Conservation (phyloP, 2,797 vertebrate species). For the Hydrolagus colliei region DNA sequence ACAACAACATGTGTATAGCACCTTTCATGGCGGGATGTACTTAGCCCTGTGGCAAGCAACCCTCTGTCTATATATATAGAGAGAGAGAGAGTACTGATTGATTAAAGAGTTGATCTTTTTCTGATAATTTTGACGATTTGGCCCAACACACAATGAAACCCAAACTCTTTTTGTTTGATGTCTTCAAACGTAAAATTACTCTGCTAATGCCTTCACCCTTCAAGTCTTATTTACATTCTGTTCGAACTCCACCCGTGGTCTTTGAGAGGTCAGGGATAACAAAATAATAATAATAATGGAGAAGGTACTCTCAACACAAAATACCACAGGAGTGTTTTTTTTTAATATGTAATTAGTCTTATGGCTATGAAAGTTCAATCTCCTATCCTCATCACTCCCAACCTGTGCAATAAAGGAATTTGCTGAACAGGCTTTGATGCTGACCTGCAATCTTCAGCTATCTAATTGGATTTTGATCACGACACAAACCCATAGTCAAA, state of each 20-base stretch:
- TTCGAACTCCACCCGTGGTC: neutral
- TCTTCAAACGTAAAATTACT: neutral
- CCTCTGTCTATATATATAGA: too few species aligned
- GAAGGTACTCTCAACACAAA: neutral
- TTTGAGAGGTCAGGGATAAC: neutral
- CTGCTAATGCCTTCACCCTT: neutral
- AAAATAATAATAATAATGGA: constrained; percentile 1
- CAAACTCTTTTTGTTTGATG: too few species aligned
- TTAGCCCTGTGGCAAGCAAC: too few species aligned
- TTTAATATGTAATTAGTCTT: constrained; percentile 21
- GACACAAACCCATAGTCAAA: neutral
- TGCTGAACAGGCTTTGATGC: neutral
- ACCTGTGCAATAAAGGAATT: constrained; percentile 20
- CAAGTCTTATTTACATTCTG: constrained; percentile 16
- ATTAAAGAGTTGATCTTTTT: too few species aligned
- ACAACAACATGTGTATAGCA: too few species aligned
- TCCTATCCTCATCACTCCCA: constrained; percentile 7
- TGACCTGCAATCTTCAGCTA: neutral
- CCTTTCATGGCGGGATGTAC: too few species aligned
- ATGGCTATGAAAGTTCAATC: constrained; percentile 9
- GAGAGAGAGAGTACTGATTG: too few species aligned
- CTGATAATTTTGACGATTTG: too few species aligned
- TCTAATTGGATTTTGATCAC: constrained; percentile 13
- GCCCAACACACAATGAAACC: too few species aligned
- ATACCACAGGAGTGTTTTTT: neutral